Conservation (phyloP, 2,888 invertebrate species). For the Drosophila stalkeri region DNA sequence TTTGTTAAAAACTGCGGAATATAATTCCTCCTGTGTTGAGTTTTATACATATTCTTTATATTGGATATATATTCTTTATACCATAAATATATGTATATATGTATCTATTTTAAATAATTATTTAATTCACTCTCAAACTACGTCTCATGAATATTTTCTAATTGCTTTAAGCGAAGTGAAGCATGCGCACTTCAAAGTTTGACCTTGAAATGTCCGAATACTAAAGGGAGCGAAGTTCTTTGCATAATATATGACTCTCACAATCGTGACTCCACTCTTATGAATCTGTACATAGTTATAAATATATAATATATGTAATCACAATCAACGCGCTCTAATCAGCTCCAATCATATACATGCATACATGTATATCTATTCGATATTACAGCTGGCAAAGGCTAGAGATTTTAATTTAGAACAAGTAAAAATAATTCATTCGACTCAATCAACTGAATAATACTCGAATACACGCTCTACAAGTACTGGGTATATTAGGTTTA, state of each 20-base stretch:
- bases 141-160: background rate
- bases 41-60: no score
- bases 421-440: background rate
- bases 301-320: background rate
- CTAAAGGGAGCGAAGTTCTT: conserved; percentile 1
- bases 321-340: background rate
- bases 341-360: background rate
- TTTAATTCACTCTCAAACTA: background rate
- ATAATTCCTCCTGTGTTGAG: no score
- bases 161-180: background rate
- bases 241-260: background rate
- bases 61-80: background rate
- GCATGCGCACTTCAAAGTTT: background rate
- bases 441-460: background rate
- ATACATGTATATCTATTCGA: background rate
- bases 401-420: background rate
- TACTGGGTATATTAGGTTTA: background rate
- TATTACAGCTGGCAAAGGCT: background rate
- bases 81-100: no score
- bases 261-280: conserved; percentile 1
- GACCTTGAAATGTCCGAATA: conserved; percentile 1
- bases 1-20: no score
- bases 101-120: background rate
- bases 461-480: background rate
- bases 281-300: background rate